Evolutionary conservation across 2,888 invertebrate genomes (phyloP).

Genomic region (Thera obeliscata): DNA sequence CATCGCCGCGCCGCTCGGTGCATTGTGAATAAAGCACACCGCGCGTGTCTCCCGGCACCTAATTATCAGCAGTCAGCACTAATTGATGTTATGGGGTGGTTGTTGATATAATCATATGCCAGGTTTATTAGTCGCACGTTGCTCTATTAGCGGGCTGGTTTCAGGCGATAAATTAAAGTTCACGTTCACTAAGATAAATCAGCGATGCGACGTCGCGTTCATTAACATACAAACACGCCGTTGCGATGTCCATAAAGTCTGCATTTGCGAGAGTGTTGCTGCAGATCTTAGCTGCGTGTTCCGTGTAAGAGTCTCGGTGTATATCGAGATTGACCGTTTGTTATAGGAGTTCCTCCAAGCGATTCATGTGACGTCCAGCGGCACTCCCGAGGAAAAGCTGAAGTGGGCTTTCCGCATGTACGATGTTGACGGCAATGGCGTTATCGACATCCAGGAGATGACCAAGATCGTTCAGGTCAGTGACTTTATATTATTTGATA

Average conservation of each 20-base stretch:
- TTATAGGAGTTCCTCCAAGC: slow-evolving; percentile 97
- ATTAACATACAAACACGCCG: slow-evolving; percentile 13
- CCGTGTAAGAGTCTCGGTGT: slow-evolving; percentile 36
- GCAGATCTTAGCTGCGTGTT: slow-evolving; percentile 21
- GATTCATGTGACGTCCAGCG: slow-evolving; percentile 98
- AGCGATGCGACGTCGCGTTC: slow-evolving; percentile 23
- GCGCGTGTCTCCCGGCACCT: slow-evolving; percentile 2
- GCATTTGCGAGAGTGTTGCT: slow-evolving; percentile 18
- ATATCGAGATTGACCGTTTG: slow-evolving; percentile 61
- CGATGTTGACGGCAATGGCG: slow-evolving; percentile 98
- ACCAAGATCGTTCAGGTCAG: slow-evolving; percentile 98
- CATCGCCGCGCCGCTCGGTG: slow-evolving; percentile 9
- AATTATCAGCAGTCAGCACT: slow-evolving; percentile 9
- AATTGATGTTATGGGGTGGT: slow-evolving; percentile 12
- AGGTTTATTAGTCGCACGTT: slow-evolving; percentile 19
- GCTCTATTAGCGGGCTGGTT: slow-evolving; percentile 6
- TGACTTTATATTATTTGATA: background rate
- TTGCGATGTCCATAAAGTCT: slow-evolving; percentile 19
- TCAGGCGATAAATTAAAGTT: slow-evolving; percentile 18
- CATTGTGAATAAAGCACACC: slow-evolving; percentile 11
- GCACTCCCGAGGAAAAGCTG: slow-evolving; percentile 98
- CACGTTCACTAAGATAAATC: slow-evolving; percentile 16
- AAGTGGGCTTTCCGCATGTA: slow-evolving; percentile 99
- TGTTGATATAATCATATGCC: slow-evolving; percentile 6
- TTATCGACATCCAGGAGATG: slow-evolving; percentile 99